Evolutionary conservation across 2,113 vertebrate genomes (phyloP).

Genomic region (Ciconia maguari): DNA sequence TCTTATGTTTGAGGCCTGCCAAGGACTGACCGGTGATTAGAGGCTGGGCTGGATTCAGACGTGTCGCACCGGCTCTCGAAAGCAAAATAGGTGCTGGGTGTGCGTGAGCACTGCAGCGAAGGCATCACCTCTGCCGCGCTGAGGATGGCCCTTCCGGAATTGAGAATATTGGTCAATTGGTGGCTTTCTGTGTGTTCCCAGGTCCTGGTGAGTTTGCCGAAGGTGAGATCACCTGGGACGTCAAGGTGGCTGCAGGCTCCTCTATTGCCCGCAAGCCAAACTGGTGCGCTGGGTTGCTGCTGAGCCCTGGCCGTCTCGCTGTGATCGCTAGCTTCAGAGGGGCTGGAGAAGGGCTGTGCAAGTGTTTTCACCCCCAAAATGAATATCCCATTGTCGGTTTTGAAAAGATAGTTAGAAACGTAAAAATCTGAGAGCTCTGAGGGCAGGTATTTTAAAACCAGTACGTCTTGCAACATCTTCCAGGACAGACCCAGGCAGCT

Average conservation of each 20-base stretch:
- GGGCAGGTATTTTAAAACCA: background rate
- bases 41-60: background rate
- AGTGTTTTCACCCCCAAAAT: rapidly evolving
- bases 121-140: background rate
- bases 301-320: background rate
- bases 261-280: background rate
- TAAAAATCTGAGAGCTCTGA: rapidly evolving
- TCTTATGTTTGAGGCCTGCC: background rate
- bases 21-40: background rate
- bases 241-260: background rate
- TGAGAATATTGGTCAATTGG: background rate
- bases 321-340: background rate
- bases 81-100: background rate
- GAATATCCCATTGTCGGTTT: rapidly evolving
- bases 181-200: background rate
- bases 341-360: background rate
- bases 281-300: background rate
- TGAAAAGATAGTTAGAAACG: background rate
- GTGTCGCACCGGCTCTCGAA: rapidly evolving
- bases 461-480: background rate
- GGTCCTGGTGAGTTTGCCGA: background rate
- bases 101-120: background rate
- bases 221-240: background rate
- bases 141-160: background rate
- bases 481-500: background rate